Base-by-base conservation (phyloP, 2,888 invertebrate species). In the Epirrhoe alternata region DNA sequence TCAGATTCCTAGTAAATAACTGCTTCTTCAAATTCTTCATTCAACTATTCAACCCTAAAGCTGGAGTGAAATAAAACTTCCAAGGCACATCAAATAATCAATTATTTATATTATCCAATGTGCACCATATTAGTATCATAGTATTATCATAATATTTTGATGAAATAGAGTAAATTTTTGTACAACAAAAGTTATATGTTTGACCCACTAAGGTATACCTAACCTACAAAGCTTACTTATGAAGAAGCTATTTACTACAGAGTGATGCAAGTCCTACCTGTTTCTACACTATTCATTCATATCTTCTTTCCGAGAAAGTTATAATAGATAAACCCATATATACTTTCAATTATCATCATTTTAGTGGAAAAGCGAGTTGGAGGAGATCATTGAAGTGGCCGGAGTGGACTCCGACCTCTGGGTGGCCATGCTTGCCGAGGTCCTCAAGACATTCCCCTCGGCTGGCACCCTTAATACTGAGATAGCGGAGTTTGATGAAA, bases 351-450 rank as follows among this genome's bases (percentile, higher is more conserved):
- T 35, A 35, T 12, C 33, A 42, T 47, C 1, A 70, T 95, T 94
- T 69, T 87, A 99, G 98, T 99, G 99, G 99, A 95, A 96, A 87
- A 94, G 95, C 74, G 98, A 99, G 87, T 88, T 99, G 80, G 98
- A 99, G 84, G 98, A 98, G 85, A 98, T 99, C 73, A 95, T 99
- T 75, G 97, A 98, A 88, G 97, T 98, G 74, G 99, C 98, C 6
- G 96, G 97, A 4, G 94, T 97, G 78, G 99, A 99, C 92, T 97
- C 97, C 8, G 99, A 99, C 86, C 95, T 98, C 77, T 99, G 99
- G 99, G 99, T 99, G 42, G 97, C 98, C 5, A 98, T 98, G 97
- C 93, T 99, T 73, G 98, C 98, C 2, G 99, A 99, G 92, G 97
- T 98, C 72, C 96, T 99, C 93, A 98, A 98, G 86, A 97, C 98